These are phyloP conservation scores for Stegophylla sp. DNA, from an alignment of 2,888 invertebrate species.

Conservation along the genomic window DNA sequence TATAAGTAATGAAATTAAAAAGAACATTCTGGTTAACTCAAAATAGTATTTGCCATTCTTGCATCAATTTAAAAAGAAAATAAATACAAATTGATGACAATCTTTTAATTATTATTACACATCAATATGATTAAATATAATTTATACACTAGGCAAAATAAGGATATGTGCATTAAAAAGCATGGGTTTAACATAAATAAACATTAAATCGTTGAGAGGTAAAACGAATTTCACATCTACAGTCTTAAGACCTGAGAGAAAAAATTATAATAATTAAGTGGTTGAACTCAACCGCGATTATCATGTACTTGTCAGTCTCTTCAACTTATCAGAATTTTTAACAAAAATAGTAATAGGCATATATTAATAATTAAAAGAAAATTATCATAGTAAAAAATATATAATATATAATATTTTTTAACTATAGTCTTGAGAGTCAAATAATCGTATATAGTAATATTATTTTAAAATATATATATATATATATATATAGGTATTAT, in stretches of 20 bases:
- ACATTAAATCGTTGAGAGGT: slow-evolving; percentile 51
- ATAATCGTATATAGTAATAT: slow-evolving; percentile 53
- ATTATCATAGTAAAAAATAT: slow-evolving; percentile 55
- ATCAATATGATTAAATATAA: slow-evolving; percentile 37
- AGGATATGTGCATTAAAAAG: slow-evolving; percentile 44
- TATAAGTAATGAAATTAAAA: slow-evolving; percentile 23
- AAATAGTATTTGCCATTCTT: slow-evolving; percentile 33
- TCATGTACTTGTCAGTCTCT: slow-evolving; percentile 59
- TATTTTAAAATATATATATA: slow-evolving; percentile 39
- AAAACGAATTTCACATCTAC: slow-evolving; percentile 57
- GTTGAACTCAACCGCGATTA: slow-evolving; percentile 53
- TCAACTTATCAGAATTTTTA: slow-evolving; percentile 58
- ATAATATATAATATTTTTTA: slow-evolving; percentile 52
- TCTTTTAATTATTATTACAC: slow-evolving; percentile 9
- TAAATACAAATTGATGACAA: slow-evolving; percentile 27
- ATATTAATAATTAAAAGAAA: slow-evolving; percentile 56
- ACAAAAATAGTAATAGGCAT: slow-evolving; percentile 54
- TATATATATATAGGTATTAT: slow-evolving; percentile 25
- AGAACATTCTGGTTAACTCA: slow-evolving; percentile 48
- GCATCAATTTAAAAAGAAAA: slow-evolving; percentile 30
- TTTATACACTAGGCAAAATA: slow-evolving; percentile 54
- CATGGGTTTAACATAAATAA: slow-evolving; percentile 38
- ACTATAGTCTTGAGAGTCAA: slow-evolving; percentile 56
- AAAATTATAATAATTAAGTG: slow-evolving; percentile 47
- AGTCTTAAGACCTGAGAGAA: slow-evolving; percentile 57